These are phyloP conservation scores for Hiodon tergisus DNA, from an alignment of 2,113 vertebrate genomes.

Conservation along the genomic window DNA sequence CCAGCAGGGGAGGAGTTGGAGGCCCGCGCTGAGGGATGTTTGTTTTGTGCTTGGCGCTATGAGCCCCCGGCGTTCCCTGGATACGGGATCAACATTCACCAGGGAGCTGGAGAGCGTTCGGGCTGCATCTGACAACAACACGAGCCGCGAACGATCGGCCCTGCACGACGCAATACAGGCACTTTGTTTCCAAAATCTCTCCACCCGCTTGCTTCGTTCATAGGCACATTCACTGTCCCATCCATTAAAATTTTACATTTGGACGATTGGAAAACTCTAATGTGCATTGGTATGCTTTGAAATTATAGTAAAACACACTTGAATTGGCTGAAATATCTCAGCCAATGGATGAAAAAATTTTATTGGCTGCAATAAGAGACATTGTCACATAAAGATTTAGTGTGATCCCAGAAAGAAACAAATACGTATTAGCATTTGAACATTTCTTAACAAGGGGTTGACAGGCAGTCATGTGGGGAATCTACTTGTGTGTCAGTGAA, in stretches of 20 bases:
- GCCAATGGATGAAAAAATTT: neutral
- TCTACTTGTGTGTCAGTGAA: no score
- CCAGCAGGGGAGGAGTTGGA: no score
- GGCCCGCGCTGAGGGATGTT: conserved; percentile 29
- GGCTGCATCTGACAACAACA: conserved; percentile 42
- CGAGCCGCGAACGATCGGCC: neutral
- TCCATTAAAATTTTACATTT: neutral
- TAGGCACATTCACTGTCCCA: neutral
- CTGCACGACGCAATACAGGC: no score
- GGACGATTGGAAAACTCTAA: no score
- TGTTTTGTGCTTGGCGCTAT: conserved; percentile 55
- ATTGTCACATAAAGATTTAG: neutral
- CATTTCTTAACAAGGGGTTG: neutral
- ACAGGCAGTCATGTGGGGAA: no score
- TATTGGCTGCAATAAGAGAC: neutral
- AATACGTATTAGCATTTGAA: neutral
- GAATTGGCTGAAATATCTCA: neutral
- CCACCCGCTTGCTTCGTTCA: neutral
- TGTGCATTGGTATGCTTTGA: no score
- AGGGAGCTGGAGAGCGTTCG: conserved; percentile 50
- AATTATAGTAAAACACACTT: no score
- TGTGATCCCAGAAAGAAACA: conserved; percentile 32
- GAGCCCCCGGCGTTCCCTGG: conserved; percentile 48
- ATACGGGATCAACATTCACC: conserved; percentile 52
- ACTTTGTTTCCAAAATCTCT: no score